phyloP scores from a whole-genome alignment of 2,888 invertebrate species.

The Emesis furor region DNA sequence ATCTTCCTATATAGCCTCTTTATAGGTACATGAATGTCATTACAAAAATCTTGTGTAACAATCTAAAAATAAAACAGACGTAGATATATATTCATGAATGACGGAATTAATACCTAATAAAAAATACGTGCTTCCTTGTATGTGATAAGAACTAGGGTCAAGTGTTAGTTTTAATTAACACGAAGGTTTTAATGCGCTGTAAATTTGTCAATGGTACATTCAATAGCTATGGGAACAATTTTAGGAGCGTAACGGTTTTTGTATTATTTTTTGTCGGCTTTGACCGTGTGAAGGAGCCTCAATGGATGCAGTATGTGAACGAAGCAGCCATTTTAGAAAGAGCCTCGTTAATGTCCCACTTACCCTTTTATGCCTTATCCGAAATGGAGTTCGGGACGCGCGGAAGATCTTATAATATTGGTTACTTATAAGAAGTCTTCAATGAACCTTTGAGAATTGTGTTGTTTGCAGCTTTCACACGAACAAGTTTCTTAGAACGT shows the following conservation, averaged over 20 bases:
- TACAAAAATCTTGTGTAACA: too few species aligned
- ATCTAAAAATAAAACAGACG: too few species aligned
- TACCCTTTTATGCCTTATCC: conserved; percentile 53
- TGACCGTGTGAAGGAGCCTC: conserved; percentile 90
- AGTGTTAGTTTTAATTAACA: conserved; percentile 14
- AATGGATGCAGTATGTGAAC: conserved; percentile 89
- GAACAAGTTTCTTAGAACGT: conserved; percentile 75
- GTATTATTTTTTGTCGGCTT: conserved; percentile 90
- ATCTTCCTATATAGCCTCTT: too few species aligned
- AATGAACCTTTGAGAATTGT: conserved; percentile 87
- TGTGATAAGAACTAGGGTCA: conserved; percentile 3
- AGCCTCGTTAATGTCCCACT: conserved; percentile 75
- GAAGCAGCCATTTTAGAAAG: conserved; percentile 80
- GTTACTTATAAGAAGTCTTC: conserved; percentile 80
- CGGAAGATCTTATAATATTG: conserved; percentile 79
- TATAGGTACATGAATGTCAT: too few species aligned
- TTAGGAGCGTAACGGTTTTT: conserved; percentile 91
- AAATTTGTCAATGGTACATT: conserved; percentile 88
- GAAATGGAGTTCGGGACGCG: conserved; percentile 72
- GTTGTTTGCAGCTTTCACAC: conserved; percentile 88
- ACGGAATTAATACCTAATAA: background rate
- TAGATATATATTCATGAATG: too few species aligned
- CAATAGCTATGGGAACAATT: conserved; percentile 89
- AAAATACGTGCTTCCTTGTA: conserved; percentile 19
- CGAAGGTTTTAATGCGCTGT: background rate